Base-by-base conservation (phyloP, 1,140 invertebrate species). In the Bombus affinis region DNA sequence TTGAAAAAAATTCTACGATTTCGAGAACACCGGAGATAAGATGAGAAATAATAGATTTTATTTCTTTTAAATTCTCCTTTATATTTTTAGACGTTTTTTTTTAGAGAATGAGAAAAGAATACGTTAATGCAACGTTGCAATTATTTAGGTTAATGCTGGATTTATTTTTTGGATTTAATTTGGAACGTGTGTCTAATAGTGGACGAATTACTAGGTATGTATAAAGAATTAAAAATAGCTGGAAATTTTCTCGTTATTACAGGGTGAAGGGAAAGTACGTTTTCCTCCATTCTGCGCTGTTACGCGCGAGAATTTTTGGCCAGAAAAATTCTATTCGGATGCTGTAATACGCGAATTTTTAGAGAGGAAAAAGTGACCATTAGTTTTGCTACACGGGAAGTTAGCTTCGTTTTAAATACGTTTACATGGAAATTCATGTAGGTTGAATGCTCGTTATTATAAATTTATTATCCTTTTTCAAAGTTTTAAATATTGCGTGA, bases 1-100 rank as follows among this genome's bases (percentile, higher is more conserved):
- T 62, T n/a, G 28, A 32, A 80, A 89, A 93, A 92, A 93, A 91
- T 72, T 42, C 83, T 28, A 39, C 68, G 35, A 86, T 86, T 78
- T 88, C 78, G 73, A 53, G 10, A 12, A 13, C 28, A 75, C 22
- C n/a, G 66, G 39, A n/a, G 76, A 15, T 18, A 35, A n/a, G n/a
- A 85, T 90, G 86, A 91, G 81, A 80, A 83, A 88, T 79, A 84
- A 90, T 59, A 83, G 37, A 44, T 68, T 59, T 65, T 8, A 28
- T 44, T 75, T 35, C 15, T 73, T 81, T 53, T 37, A 35, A 57
- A 25, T 65, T n/a, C 22, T 37, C 59, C 25, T 15, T 53, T 32
- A 3, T 39, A 8, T 18, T 15, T 62, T n/a, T n/a, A n/a, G 12
- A n/a, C 4, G 0, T 59, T 3, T 12, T 10, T 47, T 32, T 73